Evolutionary conservation across 2,888 invertebrate genomes (phyloP).

Genomic region (Epistrophe eligans): DNA sequence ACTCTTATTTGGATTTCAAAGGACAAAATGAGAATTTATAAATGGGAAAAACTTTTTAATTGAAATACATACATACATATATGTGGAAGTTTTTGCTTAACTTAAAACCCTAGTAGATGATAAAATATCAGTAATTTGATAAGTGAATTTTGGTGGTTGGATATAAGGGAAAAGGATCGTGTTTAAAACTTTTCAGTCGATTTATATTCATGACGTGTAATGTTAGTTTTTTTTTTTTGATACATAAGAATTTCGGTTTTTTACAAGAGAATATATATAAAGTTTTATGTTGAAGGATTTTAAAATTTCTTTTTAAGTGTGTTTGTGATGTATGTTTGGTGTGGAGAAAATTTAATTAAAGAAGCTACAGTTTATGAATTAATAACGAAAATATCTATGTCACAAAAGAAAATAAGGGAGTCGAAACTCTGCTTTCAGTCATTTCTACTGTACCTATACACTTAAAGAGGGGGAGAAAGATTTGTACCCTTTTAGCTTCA

Average conservation of each 20-base stretch:
- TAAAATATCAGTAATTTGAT: conserved; percentile 46
- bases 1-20: conserved; percentile 27
- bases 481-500: too few relatives aligned
- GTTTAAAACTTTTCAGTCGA: neutral
- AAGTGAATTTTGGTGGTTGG: conserved; percentile 65
- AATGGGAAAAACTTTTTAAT: conserved; percentile 76
- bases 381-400: neutral
- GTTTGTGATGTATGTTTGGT: neutral
- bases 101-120: conserved; percentile 40
- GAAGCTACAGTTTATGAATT: neutral
- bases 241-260: neutral
- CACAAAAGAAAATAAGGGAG: neutral
- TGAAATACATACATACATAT: conserved; percentile 51
- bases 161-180: conserved; percentile 1
- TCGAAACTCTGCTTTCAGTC: neutral
- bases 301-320: neutral
- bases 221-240: neutral
- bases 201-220: conserved; percentile 27
- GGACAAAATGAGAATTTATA: conserved; percentile 69
- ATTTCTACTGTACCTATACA: neutral
- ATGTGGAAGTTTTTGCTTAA: conserved; percentile 41
- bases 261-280: neutral
- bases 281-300: neutral
- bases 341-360: neutral
- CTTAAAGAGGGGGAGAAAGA: too few relatives aligned